Evolutionary conservation across 2,797 vertebrate species (phyloP).

Genomic region (Sorex maritimensis): DNA sequence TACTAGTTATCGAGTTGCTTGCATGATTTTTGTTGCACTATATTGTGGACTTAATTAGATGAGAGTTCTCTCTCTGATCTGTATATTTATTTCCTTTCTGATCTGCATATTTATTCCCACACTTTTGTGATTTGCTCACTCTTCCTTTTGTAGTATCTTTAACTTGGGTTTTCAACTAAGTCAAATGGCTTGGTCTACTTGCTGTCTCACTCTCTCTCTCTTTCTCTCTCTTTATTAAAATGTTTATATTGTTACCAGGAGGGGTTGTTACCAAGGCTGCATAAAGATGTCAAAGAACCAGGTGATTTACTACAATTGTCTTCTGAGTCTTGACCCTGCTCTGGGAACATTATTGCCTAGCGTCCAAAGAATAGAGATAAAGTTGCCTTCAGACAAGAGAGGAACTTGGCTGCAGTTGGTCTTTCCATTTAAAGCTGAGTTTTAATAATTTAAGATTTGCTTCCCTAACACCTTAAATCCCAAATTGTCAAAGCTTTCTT

Average conservation of each 20-base stretch:
- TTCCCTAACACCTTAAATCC: background rate
- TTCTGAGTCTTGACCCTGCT: conserved; percentile 14
- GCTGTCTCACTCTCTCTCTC: background rate
- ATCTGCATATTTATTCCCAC: background rate
- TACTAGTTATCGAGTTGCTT: conserved; percentile 45
- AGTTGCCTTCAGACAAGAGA: conserved; percentile 35
- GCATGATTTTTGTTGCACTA: conserved; percentile 21
- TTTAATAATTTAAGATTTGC: conserved; percentile 55
- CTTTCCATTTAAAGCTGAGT: conserved; percentile 33
- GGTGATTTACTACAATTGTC: background rate
- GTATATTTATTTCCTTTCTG: background rate
- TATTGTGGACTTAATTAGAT: conserved; percentile 37
- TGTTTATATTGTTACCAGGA: background rate
- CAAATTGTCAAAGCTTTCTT: conserved; percentile 34
- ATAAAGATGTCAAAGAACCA: background rate
- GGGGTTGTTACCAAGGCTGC: background rate
- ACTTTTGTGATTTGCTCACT: conserved; percentile 12
- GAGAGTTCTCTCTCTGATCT: background rate
- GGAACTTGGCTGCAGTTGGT: background rate
- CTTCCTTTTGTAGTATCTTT: conserved; percentile 1
- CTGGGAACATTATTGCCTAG: background rate
- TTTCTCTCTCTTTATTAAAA: background rate
- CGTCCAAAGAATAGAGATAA: background rate
- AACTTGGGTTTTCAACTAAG: conserved; percentile 37
- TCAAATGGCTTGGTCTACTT: background rate